Conservation (phyloP, 2,888 invertebrate genomes). For the Amblyjoppa fuscipennis region DNA sequence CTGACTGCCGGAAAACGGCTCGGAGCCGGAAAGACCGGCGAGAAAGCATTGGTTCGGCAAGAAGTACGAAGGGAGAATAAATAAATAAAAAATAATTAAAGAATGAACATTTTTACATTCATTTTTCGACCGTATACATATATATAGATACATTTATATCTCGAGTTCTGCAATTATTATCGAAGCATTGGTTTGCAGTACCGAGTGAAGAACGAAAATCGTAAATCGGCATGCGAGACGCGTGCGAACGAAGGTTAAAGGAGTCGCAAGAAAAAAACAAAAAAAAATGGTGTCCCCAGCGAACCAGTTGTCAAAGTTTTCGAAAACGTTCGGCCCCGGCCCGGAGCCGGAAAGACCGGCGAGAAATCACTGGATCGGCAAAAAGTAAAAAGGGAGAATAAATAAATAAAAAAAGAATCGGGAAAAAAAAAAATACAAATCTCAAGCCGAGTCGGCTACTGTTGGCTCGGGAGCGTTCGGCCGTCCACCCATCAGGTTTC, state of each 20-base stretch:
- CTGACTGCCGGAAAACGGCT: neutral
- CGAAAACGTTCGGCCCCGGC: neutral
- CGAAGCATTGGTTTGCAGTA: neutral
- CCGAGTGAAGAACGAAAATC: neutral
- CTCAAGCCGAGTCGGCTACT: conserved; percentile 49
- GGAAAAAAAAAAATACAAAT: neutral
- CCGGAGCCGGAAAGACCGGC: conserved; percentile 12
- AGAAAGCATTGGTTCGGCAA: conserved; percentile 46
- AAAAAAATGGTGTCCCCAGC: conserved; percentile 7
- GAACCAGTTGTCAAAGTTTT: conserved; percentile 27
- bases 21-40: conserved; percentile 10
- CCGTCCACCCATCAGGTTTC: conserved; percentile 25
- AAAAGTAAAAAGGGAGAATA: conserved; percentile 26
- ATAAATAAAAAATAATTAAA: too few relatives aligned
- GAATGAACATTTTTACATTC: too few relatives aligned
- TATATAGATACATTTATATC: neutral
- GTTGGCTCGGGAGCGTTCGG: conserved; percentile 46
- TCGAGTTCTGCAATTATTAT: neutral
- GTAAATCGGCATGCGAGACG: conserved; percentile 2
- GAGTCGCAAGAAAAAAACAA: conserved; percentile 16
- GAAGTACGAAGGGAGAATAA: conserved; percentile 5
- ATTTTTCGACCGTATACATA: neutral
- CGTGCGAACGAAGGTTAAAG: neutral
- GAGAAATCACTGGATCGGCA: conserved; percentile 53
- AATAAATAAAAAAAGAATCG: neutral